Evolutionary conservation across 2,888 invertebrate species (phyloP), one percentile per base, ranked within the genome.

Genomic region (Phortica okadai): DNA sequence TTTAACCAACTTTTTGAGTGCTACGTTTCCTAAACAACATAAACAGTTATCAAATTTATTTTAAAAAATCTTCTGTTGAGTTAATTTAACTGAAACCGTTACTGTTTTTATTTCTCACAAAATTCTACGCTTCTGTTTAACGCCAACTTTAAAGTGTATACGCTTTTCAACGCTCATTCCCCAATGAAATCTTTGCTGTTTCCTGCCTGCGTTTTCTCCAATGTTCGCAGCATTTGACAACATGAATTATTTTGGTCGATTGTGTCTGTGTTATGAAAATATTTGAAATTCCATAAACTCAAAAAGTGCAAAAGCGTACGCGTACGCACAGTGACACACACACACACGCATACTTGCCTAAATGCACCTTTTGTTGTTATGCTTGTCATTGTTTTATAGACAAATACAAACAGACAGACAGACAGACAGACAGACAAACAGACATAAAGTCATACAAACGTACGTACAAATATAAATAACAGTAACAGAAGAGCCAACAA

Each of bases 191-290:
- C 16, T 62, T 62, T 62, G 62, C 25, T 33, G 33, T 33, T 33
- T 33, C 33, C 33, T 33, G 33, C 33, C 33, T 33, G 33, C 33
- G 33, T 33, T 5, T 0, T 56, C 21, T 62, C 62, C 62, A 16
- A 59, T 16, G 16, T 16, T 21, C 45, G 69, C 21, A 42, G 70
- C 64, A 74, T 64, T 70, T 74, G 72, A 82, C 86, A 82, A 82
- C 84, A 79, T 72, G 83, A 81, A 86, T 84, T 82, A 82, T 83
- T 87, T 78, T 76, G 79, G 80, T 64, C 83, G 78, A 81, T 82
- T 86, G 81, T 81, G 75, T 79, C 74, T 80, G 77, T 80, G 77
- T 80, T 81, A 77, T 74, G 77, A 84, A 83, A 80, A 82, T 80
- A 81, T 82, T 81, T 78, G 66, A 74, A 82, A 81, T 86, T 78